Conservation (phyloP, 1,140 invertebrate species). For the Drosophila mojavensis region DNA sequence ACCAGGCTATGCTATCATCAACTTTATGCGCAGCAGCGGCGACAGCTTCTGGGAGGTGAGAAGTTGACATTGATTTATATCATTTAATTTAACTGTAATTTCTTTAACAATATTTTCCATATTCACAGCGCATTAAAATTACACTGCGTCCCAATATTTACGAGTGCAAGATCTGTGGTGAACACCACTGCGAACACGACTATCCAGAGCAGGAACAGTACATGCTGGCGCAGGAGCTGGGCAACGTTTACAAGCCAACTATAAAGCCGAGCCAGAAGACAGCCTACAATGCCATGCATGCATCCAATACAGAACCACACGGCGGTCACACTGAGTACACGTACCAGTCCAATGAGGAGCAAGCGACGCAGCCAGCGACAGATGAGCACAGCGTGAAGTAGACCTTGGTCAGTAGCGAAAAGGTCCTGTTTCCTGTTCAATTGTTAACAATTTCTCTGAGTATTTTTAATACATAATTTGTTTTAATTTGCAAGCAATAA, state of each 20-base stretch:
- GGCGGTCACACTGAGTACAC: constrained; percentile 46
- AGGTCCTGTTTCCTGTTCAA: constrained; percentile 32
- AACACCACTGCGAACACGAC: constrained; percentile 85
- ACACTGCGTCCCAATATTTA: constrained; percentile 86
- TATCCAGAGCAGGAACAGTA: constrained; percentile 80
- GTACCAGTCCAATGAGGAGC: constrained; percentile 52
- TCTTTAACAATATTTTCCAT: neutral
- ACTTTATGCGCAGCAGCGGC: constrained; percentile 89
- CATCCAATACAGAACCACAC: constrained; percentile 42
- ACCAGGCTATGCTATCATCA: constrained; percentile 91
- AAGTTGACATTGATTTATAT: too few relatives aligned
- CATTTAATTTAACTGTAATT: too few relatives aligned
- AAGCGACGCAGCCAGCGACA: constrained; percentile 19
- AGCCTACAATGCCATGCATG: constrained; percentile 74
- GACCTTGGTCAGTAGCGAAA: neutral
- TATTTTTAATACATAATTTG: constrained; percentile 66
- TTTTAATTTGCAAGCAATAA: constrained; percentile 52
- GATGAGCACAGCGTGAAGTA: constrained; percentile 48
- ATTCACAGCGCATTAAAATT: constrained; percentile 85
- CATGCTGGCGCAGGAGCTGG: constrained; percentile 76
- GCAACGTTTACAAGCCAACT: constrained; percentile 70
- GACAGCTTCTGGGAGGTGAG: constrained; percentile 89
- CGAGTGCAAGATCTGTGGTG: constrained; percentile 86
- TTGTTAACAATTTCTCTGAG: constrained; percentile 56
- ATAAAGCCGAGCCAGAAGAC: constrained; percentile 47